Conservation (phyloP, 2,113 vertebrate species). For the Oreochromis aureus region DNA sequence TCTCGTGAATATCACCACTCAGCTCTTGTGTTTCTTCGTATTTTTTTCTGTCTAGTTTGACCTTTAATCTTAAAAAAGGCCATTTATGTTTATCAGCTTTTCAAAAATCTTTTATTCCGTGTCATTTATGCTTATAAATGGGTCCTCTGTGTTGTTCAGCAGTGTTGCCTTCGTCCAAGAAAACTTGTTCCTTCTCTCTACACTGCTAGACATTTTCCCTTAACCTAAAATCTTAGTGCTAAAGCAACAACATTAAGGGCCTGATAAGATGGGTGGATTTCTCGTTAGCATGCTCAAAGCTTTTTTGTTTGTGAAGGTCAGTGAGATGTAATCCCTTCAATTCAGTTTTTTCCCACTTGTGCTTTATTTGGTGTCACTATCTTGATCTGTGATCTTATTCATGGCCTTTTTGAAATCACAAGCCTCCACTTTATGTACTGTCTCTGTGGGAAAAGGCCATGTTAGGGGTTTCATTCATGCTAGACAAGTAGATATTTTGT, state of each 20-base stretch:
- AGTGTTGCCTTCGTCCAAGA: neutral
- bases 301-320: neutral
- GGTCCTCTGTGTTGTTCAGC: neutral
- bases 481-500: neutral
- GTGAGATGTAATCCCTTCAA: neutral
- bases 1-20: neutral
- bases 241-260: neutral
- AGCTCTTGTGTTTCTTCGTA: neutral
- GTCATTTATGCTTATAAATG: neutral
- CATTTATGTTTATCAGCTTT: neutral
- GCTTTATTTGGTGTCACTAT: neutral
- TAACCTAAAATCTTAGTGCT: neutral
- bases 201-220: neutral
- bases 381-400: neutral
- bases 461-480: slow-evolving; percentile 22
- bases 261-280: neutral
- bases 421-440: neutral
- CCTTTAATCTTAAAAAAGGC: neutral
- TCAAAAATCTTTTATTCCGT: fast-evolving
- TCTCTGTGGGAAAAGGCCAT: neutral
- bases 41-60: neutral
- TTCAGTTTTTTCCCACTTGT: neutral
- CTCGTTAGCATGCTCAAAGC: neutral
- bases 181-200: neutral
- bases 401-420: neutral